These are phyloP conservation scores for Amblyornis subalaris DNA, from an alignment of 2,113 vertebrate species.

Conservation along the genomic window DNA sequence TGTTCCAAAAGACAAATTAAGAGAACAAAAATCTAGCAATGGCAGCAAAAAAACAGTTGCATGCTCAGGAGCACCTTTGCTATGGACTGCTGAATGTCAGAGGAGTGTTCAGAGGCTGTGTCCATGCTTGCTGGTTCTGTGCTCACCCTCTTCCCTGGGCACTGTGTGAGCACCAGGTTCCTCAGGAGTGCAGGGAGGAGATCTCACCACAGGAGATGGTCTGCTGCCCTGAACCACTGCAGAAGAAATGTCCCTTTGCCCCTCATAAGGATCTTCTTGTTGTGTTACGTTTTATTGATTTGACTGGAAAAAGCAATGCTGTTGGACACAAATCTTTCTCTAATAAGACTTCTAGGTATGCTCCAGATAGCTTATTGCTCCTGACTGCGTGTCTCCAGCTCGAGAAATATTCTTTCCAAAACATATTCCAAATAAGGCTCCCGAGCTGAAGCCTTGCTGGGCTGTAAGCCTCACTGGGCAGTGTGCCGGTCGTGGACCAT, in stretches of 20 bases:
- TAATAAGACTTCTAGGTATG: background rate
- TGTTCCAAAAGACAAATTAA: background rate
- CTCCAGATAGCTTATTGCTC: background rate
- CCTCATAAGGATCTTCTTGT: background rate
- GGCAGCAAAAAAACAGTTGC: fast-evolving
- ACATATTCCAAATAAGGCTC: background rate
- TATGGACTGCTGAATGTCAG: background rate
- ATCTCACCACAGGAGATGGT: background rate
- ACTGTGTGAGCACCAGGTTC: background rate
- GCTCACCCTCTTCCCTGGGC: background rate
- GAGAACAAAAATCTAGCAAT: background rate
- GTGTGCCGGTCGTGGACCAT: background rate
- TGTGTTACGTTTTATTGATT: background rate
- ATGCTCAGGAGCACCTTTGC: fast-evolving
- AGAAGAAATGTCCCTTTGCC: background rate
- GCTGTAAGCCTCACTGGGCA: background rate
- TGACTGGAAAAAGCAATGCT: background rate
- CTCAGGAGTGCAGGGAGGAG: background rate
- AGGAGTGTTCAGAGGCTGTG: background rate
- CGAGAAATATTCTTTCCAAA: background rate
- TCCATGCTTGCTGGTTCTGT: background rate
- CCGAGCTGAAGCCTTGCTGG: background rate
- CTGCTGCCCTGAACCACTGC: background rate
- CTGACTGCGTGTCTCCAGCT: background rate
- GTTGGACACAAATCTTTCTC: background rate